Evolutionary conservation across 53 echinoderm and acorn worm genomes (phyloP).

Genomic region (Luidia sarsii): DNA sequence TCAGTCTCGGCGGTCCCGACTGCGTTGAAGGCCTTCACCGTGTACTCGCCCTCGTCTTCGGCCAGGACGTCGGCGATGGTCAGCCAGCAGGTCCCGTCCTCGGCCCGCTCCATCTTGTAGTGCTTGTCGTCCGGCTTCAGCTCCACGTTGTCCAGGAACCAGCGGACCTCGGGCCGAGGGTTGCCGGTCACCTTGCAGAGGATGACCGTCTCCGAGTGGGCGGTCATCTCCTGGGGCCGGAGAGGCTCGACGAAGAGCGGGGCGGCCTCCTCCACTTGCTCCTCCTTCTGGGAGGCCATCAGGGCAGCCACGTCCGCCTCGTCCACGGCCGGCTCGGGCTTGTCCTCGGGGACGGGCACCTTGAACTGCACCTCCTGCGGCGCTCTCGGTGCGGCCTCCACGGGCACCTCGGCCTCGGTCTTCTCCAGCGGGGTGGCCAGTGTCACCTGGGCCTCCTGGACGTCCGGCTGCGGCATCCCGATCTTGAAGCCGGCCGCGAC

Average conservation of each 20-base stretch:
- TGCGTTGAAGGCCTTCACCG: constrained; percentile 80
- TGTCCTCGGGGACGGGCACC: constrained; percentile 49
- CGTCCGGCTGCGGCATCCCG: constrained; percentile 34
- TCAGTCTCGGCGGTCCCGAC: constrained; percentile 59
- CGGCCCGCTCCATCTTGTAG: constrained; percentile 66
- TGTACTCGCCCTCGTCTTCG: constrained; percentile 70
- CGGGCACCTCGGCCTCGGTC: constrained; percentile 28
- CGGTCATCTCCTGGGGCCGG: constrained; percentile 26
- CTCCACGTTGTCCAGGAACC: constrained; percentile 62
- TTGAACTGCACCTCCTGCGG: constrained; percentile 34
- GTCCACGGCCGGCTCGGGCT: constrained; percentile 16
- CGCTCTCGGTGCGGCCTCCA: constrained; percentile 27
- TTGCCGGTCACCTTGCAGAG: constrained; percentile 65
- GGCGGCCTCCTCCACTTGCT: constrained; percentile 48
- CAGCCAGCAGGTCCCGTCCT: constrained; percentile 59
- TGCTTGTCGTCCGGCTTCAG: constrained; percentile 56
- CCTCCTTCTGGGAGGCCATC: constrained; percentile 21
- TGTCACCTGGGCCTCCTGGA: constrained; percentile 26
- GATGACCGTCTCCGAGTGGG: constrained; percentile 42
- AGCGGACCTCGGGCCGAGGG: constrained; percentile 57
- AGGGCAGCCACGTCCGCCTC: constrained; percentile 13
- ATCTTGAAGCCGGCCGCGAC: constrained; percentile 42
- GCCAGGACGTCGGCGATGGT: constrained; percentile 65
- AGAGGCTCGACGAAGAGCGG: constrained; percentile 63
- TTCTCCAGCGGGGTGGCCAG: constrained; percentile 27